Evolutionary conservation across 1,140 invertebrate genomes (phyloP).

Genomic region (Gonioctena quinquepunctata): DNA sequence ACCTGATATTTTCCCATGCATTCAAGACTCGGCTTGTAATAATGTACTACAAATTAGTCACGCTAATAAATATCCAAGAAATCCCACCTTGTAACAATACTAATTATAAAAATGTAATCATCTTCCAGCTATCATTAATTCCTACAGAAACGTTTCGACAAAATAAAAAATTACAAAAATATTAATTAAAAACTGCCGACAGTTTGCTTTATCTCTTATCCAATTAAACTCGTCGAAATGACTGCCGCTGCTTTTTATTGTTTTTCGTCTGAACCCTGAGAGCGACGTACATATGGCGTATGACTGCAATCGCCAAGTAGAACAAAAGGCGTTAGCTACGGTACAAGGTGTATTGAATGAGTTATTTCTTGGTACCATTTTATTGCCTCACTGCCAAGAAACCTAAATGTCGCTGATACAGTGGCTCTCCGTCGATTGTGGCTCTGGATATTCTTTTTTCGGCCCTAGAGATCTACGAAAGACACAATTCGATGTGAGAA

Average conservation of each 20-base stretch:
- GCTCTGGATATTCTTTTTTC: too few species aligned
- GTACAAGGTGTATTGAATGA: neutral
- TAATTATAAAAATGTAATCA: neutral
- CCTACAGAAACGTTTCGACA: neutral
- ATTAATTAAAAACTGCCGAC: slow-evolving; percentile 2
- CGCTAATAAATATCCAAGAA: too few species aligned
- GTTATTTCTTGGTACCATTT: slow-evolving; percentile 24
- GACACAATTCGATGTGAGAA: too few species aligned
- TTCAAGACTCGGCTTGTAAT: too few species aligned
- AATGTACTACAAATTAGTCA: too few species aligned
- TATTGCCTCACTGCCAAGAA: neutral
- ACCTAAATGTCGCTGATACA: neutral
- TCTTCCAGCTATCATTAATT: neutral
- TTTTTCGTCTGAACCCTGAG: neutral
- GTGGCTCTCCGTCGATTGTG: too few species aligned
- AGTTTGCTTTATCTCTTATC: slow-evolving; percentile 7
- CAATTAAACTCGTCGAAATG: slow-evolving; percentile 7
- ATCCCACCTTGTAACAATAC: too few species aligned
- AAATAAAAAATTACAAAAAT: too few species aligned
- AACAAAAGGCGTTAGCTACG: neutral
- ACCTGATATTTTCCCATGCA: too few species aligned
- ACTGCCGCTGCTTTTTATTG: slow-evolving; percentile 5
- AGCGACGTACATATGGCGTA: neutral
- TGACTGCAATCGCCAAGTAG: neutral
- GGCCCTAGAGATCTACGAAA: too few species aligned